Percentiles rank a stretch among this genome's conserved stretches.
Conservation (phyloP, 35 echinoderm and acorn worm species). For the Amphiura filiformis region DNA sequence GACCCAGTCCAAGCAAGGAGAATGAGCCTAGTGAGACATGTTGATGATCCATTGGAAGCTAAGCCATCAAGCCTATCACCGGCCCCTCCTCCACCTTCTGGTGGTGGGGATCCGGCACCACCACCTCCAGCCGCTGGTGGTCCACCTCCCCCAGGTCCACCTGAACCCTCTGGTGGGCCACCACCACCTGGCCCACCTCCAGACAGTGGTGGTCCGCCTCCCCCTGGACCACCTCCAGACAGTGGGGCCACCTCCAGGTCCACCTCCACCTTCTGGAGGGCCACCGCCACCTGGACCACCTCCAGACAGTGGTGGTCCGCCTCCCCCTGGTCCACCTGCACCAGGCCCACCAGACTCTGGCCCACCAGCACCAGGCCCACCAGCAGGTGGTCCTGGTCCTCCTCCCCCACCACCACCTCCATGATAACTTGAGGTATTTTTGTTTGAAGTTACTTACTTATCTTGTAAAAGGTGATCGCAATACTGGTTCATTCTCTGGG, state of each 20-base stretch:
- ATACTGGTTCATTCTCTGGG: no score
- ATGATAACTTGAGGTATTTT: no score
- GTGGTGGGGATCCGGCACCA: not conserved
- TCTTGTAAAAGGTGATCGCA: no score
- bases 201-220: not conserved
- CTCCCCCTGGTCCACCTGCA: not conserved
- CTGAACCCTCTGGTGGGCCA: not conserved
- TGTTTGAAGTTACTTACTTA: no score
- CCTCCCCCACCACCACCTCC: not conserved
- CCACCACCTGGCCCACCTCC: not conserved
- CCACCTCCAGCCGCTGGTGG: not conserved
- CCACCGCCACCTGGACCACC: not conserved
- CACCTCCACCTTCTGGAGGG: not conserved
- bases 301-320: not conserved
- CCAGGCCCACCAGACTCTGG: not conserved
- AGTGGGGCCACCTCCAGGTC: not conserved
- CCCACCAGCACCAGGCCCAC: not conserved
- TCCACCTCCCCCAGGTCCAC: not conserved
- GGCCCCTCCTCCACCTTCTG: not conserved
- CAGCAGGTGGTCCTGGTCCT: not conserved
- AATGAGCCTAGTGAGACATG: not conserved
- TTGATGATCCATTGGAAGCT: not conserved
- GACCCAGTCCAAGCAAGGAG: not conserved
- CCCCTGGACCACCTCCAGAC: not conserved
- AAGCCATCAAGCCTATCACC: not conserved